These are phyloP conservation scores for Sialis lutaria DNA, from an alignment of 2,888 invertebrate species.

Conservation along the genomic window DNA sequence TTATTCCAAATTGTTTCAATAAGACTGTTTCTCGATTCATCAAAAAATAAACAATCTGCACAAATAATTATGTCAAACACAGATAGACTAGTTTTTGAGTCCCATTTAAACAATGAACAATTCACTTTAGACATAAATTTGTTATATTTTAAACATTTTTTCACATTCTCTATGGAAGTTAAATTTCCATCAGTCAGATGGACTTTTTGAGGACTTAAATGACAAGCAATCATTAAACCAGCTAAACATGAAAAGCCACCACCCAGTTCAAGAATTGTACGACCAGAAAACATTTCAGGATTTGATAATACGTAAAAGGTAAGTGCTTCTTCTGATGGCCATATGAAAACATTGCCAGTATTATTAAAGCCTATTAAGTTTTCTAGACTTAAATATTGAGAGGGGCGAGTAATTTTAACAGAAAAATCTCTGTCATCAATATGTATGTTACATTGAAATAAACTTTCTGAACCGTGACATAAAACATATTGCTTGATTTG, in stretches of 20 bases:
- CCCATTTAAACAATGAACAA: constrained; percentile 37
- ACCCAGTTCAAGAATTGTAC: constrained; percentile 57
- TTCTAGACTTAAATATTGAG: constrained; percentile 43
- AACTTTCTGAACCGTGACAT: too few relatives aligned
- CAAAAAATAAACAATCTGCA: constrained; percentile 67
- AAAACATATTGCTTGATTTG: too few relatives aligned
- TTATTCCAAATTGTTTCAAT: constrained; percentile 48
- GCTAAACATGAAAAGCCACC: constrained; percentile 76
- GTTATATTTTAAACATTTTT: constrained; percentile 45
- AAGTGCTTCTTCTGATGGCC: constrained; percentile 64
- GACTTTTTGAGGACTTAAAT: constrained; percentile 41
- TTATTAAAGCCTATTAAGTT: constrained; percentile 69
- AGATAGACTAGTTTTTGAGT: constrained; percentile 20
- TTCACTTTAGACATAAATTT: constrained; percentile 29
- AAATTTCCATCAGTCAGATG: constrained; percentile 65
- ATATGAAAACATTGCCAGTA: constrained; percentile 62
- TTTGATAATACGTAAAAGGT: constrained; percentile 50
- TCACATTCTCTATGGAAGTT: constrained; percentile 54
- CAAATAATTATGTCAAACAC: constrained; percentile 54
- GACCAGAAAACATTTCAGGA: constrained; percentile 41
- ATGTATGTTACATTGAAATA: too few relatives aligned
- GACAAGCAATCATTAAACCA: constrained; percentile 53
- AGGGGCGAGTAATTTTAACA: constrained; percentile 35
- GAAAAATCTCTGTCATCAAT: constrained; percentile 13
- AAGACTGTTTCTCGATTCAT: constrained; percentile 47